These are phyloP conservation scores for Drosophila subpulchrella DNA, from an alignment of 1,140 invertebrate species.

Conservation along the genomic window DNA sequence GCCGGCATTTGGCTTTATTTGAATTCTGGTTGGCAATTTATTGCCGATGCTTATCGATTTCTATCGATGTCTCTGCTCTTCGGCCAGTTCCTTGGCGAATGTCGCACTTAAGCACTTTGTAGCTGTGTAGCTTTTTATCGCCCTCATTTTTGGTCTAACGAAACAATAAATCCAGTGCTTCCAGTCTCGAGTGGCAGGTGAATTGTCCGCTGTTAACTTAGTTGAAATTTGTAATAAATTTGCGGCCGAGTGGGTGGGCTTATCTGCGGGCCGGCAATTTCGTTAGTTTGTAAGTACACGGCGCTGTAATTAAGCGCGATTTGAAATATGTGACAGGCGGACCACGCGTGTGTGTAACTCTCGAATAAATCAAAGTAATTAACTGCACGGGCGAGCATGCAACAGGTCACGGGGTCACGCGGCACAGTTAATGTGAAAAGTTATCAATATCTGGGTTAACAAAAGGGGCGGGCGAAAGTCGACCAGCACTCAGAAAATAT, in stretches of 20 bases:
- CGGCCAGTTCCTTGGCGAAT: constrained; percentile 8
- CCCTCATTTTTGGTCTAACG: constrained; percentile 61
- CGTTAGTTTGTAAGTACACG: constrained; percentile 76
- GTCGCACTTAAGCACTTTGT: constrained; percentile 60
- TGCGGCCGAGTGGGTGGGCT: neutral
- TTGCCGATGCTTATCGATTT: constrained; percentile 66
- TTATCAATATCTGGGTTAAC: constrained; percentile 35
- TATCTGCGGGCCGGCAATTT: constrained; percentile 41
- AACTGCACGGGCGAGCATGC: constrained; percentile 62
- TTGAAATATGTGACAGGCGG: constrained; percentile 72
- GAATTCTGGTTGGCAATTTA: constrained; percentile 59
- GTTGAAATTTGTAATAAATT: constrained; percentile 55
- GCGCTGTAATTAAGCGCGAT: constrained; percentile 71
- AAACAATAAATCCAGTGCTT: constrained; percentile 51
- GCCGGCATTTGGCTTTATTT: constrained; percentile 65
- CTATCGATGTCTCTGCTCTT: constrained; percentile 41
- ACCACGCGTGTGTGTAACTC: constrained; percentile 56
- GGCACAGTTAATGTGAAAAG: constrained; percentile 26
- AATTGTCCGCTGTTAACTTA: constrained; percentile 23
- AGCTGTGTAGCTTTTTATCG: constrained; percentile 40
- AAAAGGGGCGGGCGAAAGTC: neutral
- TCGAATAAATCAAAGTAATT: constrained; percentile 81
- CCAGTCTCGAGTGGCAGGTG: constrained; percentile 36
- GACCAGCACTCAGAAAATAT: constrained; percentile 20
- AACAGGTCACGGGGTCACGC: constrained; percentile 70